Percentiles rank a stretch among this genome's conserved stretches.
phyloP scores from a whole-genome alignment of 2,113 vertebrate species.

The Pterophyllum scalare region DNA sequence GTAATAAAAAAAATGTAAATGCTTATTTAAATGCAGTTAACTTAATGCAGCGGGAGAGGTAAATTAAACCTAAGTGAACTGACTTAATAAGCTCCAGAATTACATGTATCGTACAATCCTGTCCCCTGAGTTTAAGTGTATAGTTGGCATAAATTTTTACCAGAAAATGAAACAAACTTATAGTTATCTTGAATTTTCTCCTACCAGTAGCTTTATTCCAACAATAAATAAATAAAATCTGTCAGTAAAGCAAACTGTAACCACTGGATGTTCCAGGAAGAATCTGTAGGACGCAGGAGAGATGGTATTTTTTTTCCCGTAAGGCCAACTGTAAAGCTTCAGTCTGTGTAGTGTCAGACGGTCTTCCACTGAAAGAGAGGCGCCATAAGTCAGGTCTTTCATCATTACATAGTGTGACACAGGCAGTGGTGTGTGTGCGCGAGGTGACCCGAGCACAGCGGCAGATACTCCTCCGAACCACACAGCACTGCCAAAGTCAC shows the following conservation, averaged over 20 bases:
- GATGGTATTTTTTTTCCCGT: neutral
- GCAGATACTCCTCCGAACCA: conserved; percentile 24
- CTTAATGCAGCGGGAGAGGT: neutral
- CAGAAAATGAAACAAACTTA: neutral
- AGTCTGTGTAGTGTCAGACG: conserved; percentile 51
- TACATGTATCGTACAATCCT: neutral
- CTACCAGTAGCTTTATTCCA: neutral
- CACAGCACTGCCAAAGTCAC: conserved; percentile 62
- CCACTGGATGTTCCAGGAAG: neutral
- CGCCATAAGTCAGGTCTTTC: conserved; percentile 62
- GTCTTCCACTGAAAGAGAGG: conserved; percentile 43
- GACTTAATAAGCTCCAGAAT: neutral
- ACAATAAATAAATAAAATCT: too few species aligned
- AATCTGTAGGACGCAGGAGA: neutral
- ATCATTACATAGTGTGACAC: conserved; percentile 48
- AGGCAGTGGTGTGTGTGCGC: conserved; percentile 61
- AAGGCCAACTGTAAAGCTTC: conserved; percentile 4
- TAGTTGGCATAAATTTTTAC: neutral
- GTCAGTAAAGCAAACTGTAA: too few species aligned
- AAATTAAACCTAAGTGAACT: neutral
- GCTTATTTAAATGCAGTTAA: neutral
- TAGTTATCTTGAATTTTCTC: rapidly evolving
- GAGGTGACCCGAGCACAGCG: conserved; percentile 60
- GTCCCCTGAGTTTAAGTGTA: neutral
- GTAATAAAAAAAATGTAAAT: neutral